Base-by-base conservation (phyloP, 2,888 invertebrate species). In the Petrolisthes cinctipes region DNA sequence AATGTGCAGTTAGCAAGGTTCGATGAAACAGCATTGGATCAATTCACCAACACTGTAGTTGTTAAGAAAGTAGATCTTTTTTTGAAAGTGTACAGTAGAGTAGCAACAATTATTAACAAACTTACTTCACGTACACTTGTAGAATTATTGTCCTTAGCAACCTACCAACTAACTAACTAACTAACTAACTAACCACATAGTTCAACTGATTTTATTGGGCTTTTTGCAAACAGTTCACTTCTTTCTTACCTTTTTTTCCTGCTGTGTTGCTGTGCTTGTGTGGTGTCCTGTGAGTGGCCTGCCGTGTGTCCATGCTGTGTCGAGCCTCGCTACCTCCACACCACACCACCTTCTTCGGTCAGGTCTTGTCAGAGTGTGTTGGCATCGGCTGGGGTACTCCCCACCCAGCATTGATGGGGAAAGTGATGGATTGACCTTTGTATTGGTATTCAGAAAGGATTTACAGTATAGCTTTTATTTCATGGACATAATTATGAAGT, bases 1-100 rank as follows among this genome's bases (percentile, higher is more conserved):
- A 37, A 84, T 80, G 75, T 54, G 87, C 87, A 88, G 83, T 88
- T 93, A 93, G 93, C 93, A 93, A 92, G 93, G 93, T 93, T 93
- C 93, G 93, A 92, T 91, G 91, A 88, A 81, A 84, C 87, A 88
- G 87, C 87, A 88, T 84, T 88, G 87, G 87, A 88, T 86, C 78
- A 82, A 57, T 71, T 71, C 56, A 78, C 68, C 54, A 82, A 82
- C 82, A 86, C 68, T 80, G 54, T 85, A 85, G 81, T 80, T 81
- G 54, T 80, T 80, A 86, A 82, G 81, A 82, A 61, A 82, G 73
- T 79, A 68, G 83, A 83, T 57, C 20, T 71, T 57, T 80, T 81
- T 68, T 76, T 51, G 57, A 61, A 80, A 82, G 51, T 86, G 82
- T 76, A 86, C 68, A 23, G 68, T 84, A 88, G 84, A 54, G 11